Conservation (phyloP, 2,797 vertebrate genomes). For the Mallotus villosus region DNA sequence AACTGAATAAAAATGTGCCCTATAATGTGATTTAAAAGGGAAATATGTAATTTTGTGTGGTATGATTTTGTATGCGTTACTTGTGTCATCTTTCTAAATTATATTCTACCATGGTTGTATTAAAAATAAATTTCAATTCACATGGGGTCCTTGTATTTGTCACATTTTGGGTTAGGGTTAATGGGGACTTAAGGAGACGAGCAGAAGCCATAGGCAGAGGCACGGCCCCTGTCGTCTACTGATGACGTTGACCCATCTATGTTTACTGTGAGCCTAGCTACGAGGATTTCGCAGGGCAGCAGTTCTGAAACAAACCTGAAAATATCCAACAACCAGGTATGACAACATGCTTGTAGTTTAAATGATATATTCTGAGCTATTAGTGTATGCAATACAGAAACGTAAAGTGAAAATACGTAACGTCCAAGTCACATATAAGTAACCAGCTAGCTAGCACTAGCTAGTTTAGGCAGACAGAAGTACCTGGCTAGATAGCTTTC, state of each 20-base stretch:
- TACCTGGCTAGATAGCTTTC: neutral
- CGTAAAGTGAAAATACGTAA: neutral
- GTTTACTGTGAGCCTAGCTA: constrained; percentile 28
- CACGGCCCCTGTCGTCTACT: constrained; percentile 19
- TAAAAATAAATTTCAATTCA: no score
- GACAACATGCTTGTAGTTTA: constrained; percentile 32
- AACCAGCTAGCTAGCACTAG: constrained; percentile 4
- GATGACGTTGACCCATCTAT: constrained; percentile 46
- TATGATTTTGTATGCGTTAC: neutral
- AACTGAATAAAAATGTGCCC: neutral
- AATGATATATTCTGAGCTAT: neutral
- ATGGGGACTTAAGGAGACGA: no score
- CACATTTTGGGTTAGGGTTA: no score
- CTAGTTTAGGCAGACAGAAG: neutral
- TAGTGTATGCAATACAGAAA: neutral
- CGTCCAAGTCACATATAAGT: neutral
- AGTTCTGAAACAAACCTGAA: constrained; percentile 1
- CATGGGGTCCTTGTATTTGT: no score
- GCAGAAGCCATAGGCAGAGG: no score
- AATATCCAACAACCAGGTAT: constrained; percentile 55
- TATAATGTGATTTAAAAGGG: neutral
- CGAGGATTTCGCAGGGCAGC: constrained; percentile 15
- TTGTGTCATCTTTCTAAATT: neutral
- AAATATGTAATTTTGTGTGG: neutral
- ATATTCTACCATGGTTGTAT: no score